A percentile compares a stretch with the other conserved stretches of the same genome.
Conservation (phyloP, 2,888 invertebrate genomes). For the Gymnocheta viridis region DNA sequence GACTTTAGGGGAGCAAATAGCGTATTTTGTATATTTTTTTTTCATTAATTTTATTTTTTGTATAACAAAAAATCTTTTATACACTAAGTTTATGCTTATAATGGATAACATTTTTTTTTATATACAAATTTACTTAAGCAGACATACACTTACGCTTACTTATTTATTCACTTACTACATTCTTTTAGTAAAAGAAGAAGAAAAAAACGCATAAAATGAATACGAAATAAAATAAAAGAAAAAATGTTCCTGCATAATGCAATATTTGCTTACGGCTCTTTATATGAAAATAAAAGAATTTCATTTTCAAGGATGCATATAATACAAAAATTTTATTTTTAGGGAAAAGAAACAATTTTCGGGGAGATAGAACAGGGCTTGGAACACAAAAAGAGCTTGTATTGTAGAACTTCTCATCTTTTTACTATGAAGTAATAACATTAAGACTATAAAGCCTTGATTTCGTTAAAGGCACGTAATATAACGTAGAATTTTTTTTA, state of each 20-base stretch:
- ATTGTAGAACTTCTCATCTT: not conserved
- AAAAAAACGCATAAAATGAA: slow-evolving; percentile 20
- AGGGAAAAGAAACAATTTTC: slow-evolving; percentile 45
- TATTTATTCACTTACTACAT: slow-evolving; percentile 55
- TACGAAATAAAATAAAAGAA: slow-evolving; percentile 25
- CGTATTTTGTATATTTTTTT: slow-evolving; percentile 15
- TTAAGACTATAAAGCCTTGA: not conserved
- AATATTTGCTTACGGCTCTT: slow-evolving; percentile 72
- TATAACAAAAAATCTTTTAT: slow-evolving; percentile 46
- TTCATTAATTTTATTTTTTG: slow-evolving; percentile 15
- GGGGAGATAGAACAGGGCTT: slow-evolving; percentile 28
- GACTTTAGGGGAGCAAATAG: slow-evolving; percentile 13
- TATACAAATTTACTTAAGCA: slow-evolving; percentile 49
- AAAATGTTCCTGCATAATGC: slow-evolving; percentile 68
- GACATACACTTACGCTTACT: slow-evolving; percentile 45
- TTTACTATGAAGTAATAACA: not conserved
- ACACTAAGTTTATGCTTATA: slow-evolving; percentile 68
- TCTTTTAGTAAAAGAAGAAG: slow-evolving; percentile 34
- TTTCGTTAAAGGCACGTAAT: not conserved
- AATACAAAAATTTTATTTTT: slow-evolving; percentile 30
- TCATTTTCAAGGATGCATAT: slow-evolving; percentile 64
- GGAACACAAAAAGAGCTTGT: slow-evolving; percentile 5
- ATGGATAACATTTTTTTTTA: slow-evolving; percentile 67
- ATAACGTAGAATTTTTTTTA: not conserved
- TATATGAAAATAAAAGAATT: slow-evolving; percentile 60